Evolutionary conservation across 1,140 invertebrate species (phyloP).

Genomic region (Hydropsyche tenuis): DNA sequence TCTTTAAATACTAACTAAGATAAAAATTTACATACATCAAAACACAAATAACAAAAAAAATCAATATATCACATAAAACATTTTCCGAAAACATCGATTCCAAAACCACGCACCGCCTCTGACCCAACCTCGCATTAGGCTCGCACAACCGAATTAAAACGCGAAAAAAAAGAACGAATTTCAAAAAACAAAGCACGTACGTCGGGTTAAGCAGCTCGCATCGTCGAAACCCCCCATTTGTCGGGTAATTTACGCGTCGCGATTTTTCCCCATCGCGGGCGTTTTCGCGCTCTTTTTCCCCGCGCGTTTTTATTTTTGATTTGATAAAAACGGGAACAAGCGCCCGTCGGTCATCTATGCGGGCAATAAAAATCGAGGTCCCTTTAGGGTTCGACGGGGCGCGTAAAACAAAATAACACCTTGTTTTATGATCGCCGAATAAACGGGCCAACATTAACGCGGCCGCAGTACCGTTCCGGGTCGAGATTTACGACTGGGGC

Average conservation of each 20-base stretch:
- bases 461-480: background rate
- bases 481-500: constrained; percentile 28
- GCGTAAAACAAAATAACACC: constrained; percentile 38
- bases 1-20: too few species aligned
- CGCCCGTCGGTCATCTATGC: constrained; percentile 16
- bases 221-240: background rate
- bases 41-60: too few species aligned
- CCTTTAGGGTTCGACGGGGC: background rate
- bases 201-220: constrained; percentile 2
- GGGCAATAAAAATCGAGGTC: constrained; percentile 28
- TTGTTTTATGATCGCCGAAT: constrained; percentile 40
- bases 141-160: too few species aligned
- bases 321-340: background rate
- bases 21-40: too few species aligned
- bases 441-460: constrained; percentile 32
- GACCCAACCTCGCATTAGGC: too few species aligned
- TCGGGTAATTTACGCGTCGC: constrained; percentile 3
- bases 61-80: too few species aligned
- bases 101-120: too few species aligned
- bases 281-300: background rate
- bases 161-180: too few species aligned
- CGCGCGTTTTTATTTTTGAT: too few species aligned
- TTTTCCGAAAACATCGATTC: too few species aligned
- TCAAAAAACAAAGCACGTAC: background rate
- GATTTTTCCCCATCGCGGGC: background rate